Conservation (phyloP, 2,797 vertebrate species). For the Natrix natrix region DNA sequence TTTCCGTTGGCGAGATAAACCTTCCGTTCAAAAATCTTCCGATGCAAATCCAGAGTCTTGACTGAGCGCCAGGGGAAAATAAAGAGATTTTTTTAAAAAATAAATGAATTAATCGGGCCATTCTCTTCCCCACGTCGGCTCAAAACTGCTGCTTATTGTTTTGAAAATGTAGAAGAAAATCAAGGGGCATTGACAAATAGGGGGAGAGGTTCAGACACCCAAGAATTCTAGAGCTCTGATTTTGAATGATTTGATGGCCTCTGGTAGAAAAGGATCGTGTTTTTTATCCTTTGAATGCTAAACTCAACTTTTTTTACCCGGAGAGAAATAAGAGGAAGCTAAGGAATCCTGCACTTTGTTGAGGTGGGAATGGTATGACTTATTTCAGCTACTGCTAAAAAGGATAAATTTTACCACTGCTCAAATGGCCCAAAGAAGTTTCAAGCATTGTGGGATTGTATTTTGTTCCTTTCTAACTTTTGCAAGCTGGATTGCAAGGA, state of each 20-base stretch:
- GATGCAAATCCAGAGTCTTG: background rate
- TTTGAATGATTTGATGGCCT: background rate
- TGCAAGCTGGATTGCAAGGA: background rate
- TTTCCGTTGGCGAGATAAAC: background rate
- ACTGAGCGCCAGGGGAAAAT: background rate
- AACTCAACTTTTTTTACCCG: background rate
- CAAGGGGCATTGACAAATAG: background rate
- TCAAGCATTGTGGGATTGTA: fast-evolving
- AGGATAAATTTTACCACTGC: background rate
- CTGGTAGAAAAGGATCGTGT: background rate
- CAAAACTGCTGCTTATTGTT: background rate
- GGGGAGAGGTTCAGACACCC: background rate
- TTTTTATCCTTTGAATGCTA: background rate
- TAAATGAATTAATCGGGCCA: background rate
- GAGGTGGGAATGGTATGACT: background rate
- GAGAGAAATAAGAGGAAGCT: background rate
- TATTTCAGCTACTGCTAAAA: background rate
- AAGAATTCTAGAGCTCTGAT: background rate
- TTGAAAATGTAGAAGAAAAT: background rate
- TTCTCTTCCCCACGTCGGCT: background rate
- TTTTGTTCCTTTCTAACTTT: background rate
- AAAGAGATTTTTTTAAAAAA: background rate
- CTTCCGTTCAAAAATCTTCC: background rate
- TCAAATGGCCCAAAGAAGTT: background rate
- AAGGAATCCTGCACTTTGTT: background rate